Conservation (phyloP, 2,797 vertebrate species). For the Octomys mimax region DNA sequence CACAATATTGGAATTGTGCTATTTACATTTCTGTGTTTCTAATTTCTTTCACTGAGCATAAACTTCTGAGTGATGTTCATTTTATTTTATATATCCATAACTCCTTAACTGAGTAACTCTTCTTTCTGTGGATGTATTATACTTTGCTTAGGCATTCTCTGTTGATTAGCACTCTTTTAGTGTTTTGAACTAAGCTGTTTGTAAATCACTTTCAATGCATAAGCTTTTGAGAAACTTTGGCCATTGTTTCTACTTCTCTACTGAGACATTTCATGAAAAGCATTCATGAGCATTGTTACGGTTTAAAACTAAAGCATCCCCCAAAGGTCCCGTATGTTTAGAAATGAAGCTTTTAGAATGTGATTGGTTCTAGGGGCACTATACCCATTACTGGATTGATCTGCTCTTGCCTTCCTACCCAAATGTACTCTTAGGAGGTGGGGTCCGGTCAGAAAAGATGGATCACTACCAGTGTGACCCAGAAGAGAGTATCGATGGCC, state of each 20-base stretch:
- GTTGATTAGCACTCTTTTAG: not conserved
- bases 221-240: not conserved
- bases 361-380: not conserved
- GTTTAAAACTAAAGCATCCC: not conserved
- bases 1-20: not conserved
- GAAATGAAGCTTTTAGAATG: not conserved
- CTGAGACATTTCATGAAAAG: not conserved
- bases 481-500: not conserved
- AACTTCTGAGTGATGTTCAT: not conserved
- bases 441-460: not conserved
- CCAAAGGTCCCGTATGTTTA: not conserved
- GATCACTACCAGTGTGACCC: not conserved
- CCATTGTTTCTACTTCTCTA: not conserved
- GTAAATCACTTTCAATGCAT: not conserved
- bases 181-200: not conserved
- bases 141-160: not conserved
- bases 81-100: rapidly evolving
- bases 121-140: not conserved
- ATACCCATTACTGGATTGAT: not conserved
- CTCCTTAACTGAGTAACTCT: not conserved
- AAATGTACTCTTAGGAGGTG: not conserved
- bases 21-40: not conserved
- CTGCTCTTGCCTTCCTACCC: not conserved
- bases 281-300: not conserved
- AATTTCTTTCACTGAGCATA: not conserved